phyloP scores from a whole-genome alignment of 1,140 invertebrate genomes.

The Amyelois transitella region DNA sequence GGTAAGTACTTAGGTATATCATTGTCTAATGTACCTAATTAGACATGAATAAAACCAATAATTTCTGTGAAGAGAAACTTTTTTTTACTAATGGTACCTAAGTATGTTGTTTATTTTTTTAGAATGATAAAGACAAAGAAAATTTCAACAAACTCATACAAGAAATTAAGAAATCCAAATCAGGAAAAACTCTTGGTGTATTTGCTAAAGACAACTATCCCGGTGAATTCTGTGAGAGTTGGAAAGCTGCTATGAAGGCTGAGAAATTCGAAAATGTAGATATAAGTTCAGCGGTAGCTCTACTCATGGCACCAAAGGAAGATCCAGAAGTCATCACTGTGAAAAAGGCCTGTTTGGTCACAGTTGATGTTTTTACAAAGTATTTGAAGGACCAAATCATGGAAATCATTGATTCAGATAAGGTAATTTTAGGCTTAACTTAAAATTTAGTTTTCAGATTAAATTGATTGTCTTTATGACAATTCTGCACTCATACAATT shows the following conservation, averaged over 20 bases:
- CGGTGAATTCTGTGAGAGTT: slow-evolving; percentile 94
- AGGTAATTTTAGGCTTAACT: slow-evolving; percentile 73
- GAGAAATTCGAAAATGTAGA: slow-evolving; percentile 92
- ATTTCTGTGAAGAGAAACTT: too few species aligned
- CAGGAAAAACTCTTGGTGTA: slow-evolving; percentile 92
- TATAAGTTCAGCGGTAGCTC: slow-evolving; percentile 88
- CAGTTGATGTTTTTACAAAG: slow-evolving; percentile 96
- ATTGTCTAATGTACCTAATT: too few species aligned
- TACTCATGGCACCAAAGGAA: slow-evolving; percentile 96
- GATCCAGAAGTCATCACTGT: slow-evolving; percentile 94
- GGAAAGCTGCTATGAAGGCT: slow-evolving; percentile 85
- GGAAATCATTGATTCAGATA: slow-evolving; percentile 98
- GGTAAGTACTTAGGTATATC: slow-evolving; percentile 74
- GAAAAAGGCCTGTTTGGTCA: slow-evolving; percentile 94
- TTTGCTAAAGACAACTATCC: slow-evolving; percentile 96
- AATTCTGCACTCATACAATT: too few species aligned
- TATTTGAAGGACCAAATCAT: slow-evolving; percentile 98
- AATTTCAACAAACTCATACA: slow-evolving; percentile 94
- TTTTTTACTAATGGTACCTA: background rate
- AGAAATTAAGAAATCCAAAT: slow-evolving; percentile 90
- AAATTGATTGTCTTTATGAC: too few species aligned
- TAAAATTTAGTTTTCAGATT: background rate
- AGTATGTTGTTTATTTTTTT: slow-evolving; percentile 32
- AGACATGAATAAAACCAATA: too few species aligned
- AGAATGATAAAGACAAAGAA: slow-evolving; percentile 95